Percentiles rank a stretch among this genome's conserved stretches.
phyloP scores from a whole-genome alignment of 30 jellyfish, hydroid and myxozoan species.

The Rhopilema esculentum region DNA sequence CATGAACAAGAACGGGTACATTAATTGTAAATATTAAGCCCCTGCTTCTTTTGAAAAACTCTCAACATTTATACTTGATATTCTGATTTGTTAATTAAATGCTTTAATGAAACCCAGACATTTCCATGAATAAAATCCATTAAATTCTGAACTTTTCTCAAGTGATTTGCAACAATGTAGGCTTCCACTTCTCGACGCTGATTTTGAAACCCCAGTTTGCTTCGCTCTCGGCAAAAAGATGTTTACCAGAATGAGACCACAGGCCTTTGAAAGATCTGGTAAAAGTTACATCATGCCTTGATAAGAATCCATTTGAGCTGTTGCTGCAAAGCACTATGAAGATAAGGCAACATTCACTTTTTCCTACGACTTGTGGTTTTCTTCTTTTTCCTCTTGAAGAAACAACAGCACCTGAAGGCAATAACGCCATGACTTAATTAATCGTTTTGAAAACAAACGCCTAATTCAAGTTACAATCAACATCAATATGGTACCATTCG shows the following conservation, averaged over 20 bases:
- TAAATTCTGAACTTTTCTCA: neutral
- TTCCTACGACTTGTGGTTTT: constrained; percentile 77
- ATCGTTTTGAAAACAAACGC: too few species aligned
- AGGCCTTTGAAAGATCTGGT: neutral
- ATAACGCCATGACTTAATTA: neutral
- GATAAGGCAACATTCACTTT: constrained; percentile 37
- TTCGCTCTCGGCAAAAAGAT: neutral
- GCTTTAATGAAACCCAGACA: neutral
- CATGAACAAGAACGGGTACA: neutral
- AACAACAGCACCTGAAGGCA: constrained; percentile 97
- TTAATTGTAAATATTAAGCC: neutral
- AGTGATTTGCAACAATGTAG: neutral
- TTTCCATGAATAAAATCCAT: neutral
- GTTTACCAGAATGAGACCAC: neutral
- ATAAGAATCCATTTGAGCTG: neutral
- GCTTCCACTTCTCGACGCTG: neutral
- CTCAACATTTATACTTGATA: neutral
- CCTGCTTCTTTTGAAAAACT: neutral
- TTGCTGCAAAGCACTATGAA: neutral
- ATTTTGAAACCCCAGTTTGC: neutral
- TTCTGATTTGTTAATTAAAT: neutral
- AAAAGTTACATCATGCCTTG: neutral
- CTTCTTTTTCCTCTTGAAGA: constrained; percentile 94
- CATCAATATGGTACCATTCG: too few species aligned
- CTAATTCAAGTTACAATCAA: too few species aligned